phyloP scores from a whole-genome alignment of 1,140 invertebrate genomes.

The Zaprionus kolodkinae region DNA sequence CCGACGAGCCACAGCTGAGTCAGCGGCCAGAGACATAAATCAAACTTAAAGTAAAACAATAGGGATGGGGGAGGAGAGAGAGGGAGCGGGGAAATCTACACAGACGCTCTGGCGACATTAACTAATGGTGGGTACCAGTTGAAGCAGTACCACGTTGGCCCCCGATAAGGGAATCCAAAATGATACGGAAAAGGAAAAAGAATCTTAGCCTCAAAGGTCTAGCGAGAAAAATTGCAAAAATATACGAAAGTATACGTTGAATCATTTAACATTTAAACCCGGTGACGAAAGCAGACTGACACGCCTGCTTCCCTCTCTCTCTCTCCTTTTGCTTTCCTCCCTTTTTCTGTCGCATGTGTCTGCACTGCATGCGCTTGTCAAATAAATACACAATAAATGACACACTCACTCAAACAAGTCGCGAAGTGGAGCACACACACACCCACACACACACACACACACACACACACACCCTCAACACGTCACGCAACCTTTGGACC shows the following conservation, averaged over 20 bases:
- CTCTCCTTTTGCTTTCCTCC: neutral
- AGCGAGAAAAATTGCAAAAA: conserved; percentile 40
- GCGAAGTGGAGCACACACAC: conserved; percentile 29
- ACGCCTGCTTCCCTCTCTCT: neutral
- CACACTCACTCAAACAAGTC: conserved; percentile 55
- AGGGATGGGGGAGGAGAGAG: neutral
- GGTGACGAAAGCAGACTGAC: conserved; percentile 14
- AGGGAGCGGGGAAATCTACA: neutral
- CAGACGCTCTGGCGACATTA: conserved; percentile 50
- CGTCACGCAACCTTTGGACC: conserved; percentile 30
- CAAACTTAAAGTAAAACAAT: conserved; percentile 56
- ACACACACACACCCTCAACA: neutral
- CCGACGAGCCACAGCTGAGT: conserved; percentile 43
- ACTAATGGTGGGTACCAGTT: conserved; percentile 50
- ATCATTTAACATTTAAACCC: conserved; percentile 58
- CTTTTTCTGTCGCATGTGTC: conserved; percentile 28
- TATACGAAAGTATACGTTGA: conserved; percentile 49
- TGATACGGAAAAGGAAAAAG: conserved; percentile 4
- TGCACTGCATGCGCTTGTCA: conserved; percentile 55
- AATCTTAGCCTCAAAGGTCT: conserved; percentile 34
- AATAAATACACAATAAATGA: conserved; percentile 67
- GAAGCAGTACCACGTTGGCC: conserved; percentile 6
- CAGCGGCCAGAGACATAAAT: conserved; percentile 56
- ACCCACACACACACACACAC: neutral
- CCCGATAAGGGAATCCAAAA: conserved; percentile 30